Base-by-base conservation (phyloP, 2,113 vertebrate genomes). In the Lontra canadensis region DNA sequence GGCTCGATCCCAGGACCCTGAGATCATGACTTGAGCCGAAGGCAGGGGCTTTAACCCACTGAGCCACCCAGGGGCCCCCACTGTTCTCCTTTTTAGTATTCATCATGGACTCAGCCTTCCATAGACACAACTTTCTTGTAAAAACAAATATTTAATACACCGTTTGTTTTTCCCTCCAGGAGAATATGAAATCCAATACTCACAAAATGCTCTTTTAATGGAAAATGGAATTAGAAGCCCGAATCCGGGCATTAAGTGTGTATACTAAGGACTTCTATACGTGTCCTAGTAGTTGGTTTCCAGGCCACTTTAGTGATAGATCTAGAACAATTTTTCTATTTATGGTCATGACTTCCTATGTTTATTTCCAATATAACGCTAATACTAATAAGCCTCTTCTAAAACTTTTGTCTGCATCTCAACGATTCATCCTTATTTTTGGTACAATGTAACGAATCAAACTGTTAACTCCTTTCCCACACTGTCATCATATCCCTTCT, bases 181-280 rank as follows among this genome's bases (percentile, higher is more conserved):
- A 86, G 52, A 13, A 93, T 42, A 96, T 90, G 92, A 96, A 92
- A 87, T 87, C 81, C n/a, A 31, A 61, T 47, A 89, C 7, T 74
- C 55, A 52, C 17, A 87, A 92, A 93, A 83, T 61, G 26, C 34
- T 65, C 36, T 83, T 90, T 76, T 87, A 92, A 76, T 74, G 29
- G 67, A 61, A 42, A 94, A 78, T 59, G 85, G 42, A 88, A 80
- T 90, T 71, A 82, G 65, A 85, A 85, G 11, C 55, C 47, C 52
- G 88, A 79, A 76, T 85, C 55, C 59, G 59, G 15, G 36, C 57
- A 87, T 59, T 90, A 69, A 47, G 42, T 44, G 3, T 26, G 26
- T 63, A 34, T 49, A 81, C n/a, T 85, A 92, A 96, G 86, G 49
- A 95, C 13, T 93, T 93, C n/a, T 31, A 10, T 23, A 25, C 73